Conservation (phyloP, 2,888 invertebrate species). For the Cantharis rustica region DNA sequence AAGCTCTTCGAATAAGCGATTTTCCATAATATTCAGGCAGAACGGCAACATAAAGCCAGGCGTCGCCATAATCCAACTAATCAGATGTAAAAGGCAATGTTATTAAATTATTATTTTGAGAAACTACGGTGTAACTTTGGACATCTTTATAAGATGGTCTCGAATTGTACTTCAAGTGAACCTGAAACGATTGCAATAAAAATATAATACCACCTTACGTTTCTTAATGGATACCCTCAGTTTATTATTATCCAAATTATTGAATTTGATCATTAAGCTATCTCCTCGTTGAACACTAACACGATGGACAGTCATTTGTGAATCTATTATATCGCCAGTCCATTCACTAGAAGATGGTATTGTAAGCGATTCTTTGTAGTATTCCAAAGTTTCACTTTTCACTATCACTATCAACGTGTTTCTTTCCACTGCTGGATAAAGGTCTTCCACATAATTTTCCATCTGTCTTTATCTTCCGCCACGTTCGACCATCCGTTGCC, state of each 20-base stretch:
- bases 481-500: too few relatives aligned
- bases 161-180: constrained; percentile 13
- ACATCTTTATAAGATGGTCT: constrained; percentile 13
- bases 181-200: not conserved
- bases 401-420: too few relatives aligned
- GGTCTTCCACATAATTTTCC: too few relatives aligned
- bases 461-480: too few relatives aligned
- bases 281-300: constrained; percentile 5
- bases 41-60: constrained; percentile 19
- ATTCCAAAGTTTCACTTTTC: too few relatives aligned
- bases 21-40: not conserved
- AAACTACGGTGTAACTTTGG: not conserved
- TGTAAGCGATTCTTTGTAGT: not conserved
- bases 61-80: constrained; percentile 4
- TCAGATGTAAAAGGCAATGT: not conserved
- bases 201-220: not conserved
- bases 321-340: not conserved
- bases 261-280: not conserved
- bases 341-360: constrained; percentile 6
- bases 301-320: constrained; percentile 8
- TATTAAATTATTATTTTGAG: not conserved
- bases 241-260: not conserved
- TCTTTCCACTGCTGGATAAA: too few relatives aligned
- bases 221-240: not conserved
- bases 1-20: not conserved